A percentile compares a stretch with the other conserved stretches of the same genome.
These are phyloP conservation scores for Lonchura striata DNA, from an alignment of 2,113 vertebrate genomes.

Conservation along the genomic window DNA sequence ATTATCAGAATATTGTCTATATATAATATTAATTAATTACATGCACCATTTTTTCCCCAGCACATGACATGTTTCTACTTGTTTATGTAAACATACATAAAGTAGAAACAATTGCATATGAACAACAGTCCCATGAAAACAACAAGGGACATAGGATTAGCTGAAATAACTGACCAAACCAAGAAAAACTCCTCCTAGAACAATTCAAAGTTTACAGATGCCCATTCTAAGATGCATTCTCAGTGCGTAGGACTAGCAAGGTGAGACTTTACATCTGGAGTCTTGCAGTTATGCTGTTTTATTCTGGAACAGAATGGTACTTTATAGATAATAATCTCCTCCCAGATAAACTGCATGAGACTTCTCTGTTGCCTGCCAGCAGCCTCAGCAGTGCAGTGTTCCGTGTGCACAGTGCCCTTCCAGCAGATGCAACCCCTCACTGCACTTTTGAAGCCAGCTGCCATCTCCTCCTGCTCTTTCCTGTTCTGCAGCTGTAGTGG, in stretches of 20 bases:
- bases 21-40: not conserved
- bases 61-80: not conserved
- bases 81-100: not conserved
- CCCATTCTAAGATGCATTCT: not conserved
- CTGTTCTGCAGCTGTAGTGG: not conserved
- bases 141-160: not conserved
- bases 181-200: not conserved
- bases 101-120: not conserved
- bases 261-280: not conserved
- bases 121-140: not conserved
- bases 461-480: not conserved
- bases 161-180: not conserved
- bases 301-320: not conserved
- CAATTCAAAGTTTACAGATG: not conserved
- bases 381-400: not conserved
- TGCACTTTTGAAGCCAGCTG: not conserved
- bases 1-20: not conserved
- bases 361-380: not conserved
- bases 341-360: not conserved
- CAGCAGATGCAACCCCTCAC: not conserved
- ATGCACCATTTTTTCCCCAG: not conserved
- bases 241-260: not conserved
- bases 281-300: not conserved
- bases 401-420: not conserved
- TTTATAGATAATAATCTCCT: not conserved